Conservation (phyloP, 2,888 invertebrate genomes). For the Phasia obesa region DNA sequence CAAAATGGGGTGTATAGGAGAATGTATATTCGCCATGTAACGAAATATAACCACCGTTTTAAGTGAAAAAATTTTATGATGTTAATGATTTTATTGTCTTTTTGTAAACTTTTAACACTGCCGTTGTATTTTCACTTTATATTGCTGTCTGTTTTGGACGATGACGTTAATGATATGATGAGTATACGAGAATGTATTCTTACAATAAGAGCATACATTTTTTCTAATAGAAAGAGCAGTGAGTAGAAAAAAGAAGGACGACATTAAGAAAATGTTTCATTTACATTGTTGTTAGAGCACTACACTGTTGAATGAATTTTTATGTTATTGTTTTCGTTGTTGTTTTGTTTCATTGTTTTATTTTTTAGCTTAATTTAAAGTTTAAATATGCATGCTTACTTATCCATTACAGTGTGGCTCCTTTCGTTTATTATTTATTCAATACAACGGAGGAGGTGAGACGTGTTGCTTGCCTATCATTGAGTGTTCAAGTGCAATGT, state of each 20-base stretch:
- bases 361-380: constrained; percentile 58
- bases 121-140: no score
- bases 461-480: constrained; percentile 35
- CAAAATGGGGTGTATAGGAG: no score
- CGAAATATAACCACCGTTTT: no score
- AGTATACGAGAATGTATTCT: not conserved
- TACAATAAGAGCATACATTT: not conserved
- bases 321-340: not conserved
- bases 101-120: no score
- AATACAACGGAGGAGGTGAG: constrained; percentile 1
- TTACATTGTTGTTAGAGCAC: constrained; percentile 26
- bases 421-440: constrained; percentile 16
- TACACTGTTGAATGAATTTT: constrained; percentile 27
- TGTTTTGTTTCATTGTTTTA: constrained; percentile 2
- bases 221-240: not conserved
- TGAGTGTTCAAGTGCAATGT: constrained; percentile 59
- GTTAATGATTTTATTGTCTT: no score
- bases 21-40: no score
- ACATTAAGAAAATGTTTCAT: constrained; percentile 10
- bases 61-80: no score
- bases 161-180: constrained; percentile 44
- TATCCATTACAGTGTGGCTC: constrained; percentile 32
- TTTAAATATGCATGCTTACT: constrained; percentile 58
- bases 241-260: constrained; percentile 20
- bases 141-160: constrained; percentile 5